Evolutionary conservation across 92 coral and sea anemone genomes (phyloP).

Genomic region (Ricordea florida): DNA sequence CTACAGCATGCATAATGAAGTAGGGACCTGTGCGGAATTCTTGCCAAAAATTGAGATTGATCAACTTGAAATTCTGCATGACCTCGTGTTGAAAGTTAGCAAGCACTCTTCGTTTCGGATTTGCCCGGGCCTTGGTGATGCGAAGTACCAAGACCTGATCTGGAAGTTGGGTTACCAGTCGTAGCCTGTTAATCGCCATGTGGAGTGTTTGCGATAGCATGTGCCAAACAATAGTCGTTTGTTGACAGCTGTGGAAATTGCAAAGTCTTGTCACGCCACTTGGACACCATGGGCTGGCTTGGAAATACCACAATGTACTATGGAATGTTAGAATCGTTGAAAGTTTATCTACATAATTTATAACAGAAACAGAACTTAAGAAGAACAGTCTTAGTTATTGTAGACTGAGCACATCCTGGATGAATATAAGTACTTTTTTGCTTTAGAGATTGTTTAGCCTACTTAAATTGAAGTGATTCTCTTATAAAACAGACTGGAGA

Average conservation of each 20-base stretch:
- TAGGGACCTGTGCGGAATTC: too few relatives aligned
- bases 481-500: too few relatives aligned
- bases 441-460: too few relatives aligned
- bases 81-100: background rate
- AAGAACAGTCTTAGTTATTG: too few relatives aligned
- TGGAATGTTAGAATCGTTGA: too few relatives aligned
- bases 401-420: too few relatives aligned
- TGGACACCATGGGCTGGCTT: background rate
- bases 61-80: background rate
- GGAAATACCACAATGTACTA: too few relatives aligned
- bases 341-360: too few relatives aligned
- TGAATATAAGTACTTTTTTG: too few relatives aligned
- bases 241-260: background rate
- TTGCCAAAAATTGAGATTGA: background rate
- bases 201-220: background rate
- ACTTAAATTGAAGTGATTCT: too few relatives aligned
- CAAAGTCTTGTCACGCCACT: background rate
- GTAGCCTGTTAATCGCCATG: constrained; percentile 1
- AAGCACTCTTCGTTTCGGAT: background rate
- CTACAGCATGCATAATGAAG: too few relatives aligned
- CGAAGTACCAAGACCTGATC: background rate
- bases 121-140: constrained; percentile 1
- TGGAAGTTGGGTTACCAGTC: constrained; percentile 1
- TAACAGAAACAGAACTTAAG: too few relatives aligned
- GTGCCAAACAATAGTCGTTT: background rate